Percentiles rank a stretch among this genome's conserved stretches.
Conservation (phyloP, 2,797 vertebrate genomes). For the Taenioides sp. region DNA sequence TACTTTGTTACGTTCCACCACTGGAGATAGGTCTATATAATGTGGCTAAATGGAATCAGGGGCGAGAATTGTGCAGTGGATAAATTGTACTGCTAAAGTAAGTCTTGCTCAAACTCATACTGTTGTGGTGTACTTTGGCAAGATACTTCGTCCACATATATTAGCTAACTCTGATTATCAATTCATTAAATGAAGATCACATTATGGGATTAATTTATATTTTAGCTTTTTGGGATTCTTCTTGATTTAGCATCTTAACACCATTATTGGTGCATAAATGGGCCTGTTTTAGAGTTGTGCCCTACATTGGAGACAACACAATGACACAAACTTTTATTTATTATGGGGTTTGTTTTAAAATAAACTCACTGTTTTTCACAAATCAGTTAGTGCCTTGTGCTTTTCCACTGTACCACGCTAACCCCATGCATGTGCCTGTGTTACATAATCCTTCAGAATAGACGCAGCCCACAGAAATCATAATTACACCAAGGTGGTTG, state of each 20-base stretch:
- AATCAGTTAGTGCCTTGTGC: neutral
- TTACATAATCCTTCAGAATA: slow-evolving; percentile 50
- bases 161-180: too few relatives aligned
- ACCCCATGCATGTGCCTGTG: neutral
- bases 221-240: neutral
- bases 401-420: neutral
- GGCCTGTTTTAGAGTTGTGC: neutral
- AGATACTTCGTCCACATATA: too few relatives aligned
- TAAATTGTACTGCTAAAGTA: too few relatives aligned
- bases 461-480: slow-evolving; percentile 38
- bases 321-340: too few relatives aligned
- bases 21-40: too few relatives aligned
- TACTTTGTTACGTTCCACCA: too few relatives aligned
- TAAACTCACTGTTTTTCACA: neutral
- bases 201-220: neutral
- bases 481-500: slow-evolving; percentile 33
- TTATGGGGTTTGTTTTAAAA: neutral
- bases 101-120: too few relatives aligned
- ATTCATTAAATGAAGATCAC: neutral
- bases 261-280: neutral
- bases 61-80: too few relatives aligned
- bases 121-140: too few relatives aligned
- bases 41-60: too few relatives aligned
- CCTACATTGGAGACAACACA: too few relatives aligned
- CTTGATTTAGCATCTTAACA: neutral